A percentile compares a stretch with the other conserved stretches of the same genome.
These are phyloP conservation scores for Mobula birostris DNA, from an alignment of 2,113 vertebrate species.

Conservation along the genomic window DNA sequence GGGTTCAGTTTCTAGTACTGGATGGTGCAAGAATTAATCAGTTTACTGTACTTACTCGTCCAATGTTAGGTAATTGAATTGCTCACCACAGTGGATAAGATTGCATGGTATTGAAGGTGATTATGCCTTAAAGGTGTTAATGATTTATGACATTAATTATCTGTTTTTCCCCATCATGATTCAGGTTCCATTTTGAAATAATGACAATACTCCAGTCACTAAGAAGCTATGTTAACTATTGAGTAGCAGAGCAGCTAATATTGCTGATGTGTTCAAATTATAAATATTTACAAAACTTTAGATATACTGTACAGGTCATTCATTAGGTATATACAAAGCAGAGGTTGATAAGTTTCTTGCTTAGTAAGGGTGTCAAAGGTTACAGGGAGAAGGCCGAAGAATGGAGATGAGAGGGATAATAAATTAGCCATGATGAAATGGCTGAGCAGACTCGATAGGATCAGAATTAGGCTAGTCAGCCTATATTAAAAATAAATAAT, in stretches of 20 bases:
- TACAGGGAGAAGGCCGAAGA: too few relatives aligned
- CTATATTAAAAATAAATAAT: neutral
- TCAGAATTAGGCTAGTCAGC: too few relatives aligned
- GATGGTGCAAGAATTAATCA: neutral
- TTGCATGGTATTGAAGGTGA: neutral
- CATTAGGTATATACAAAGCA: too few relatives aligned
- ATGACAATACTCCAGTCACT: neutral
- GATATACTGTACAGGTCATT: neutral
- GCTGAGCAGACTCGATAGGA: too few relatives aligned
- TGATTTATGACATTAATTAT: conserved; percentile 9
- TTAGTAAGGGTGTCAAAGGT: too few relatives aligned
- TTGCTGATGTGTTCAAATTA: neutral
- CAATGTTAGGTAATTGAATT: neutral
- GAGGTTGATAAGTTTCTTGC: too few relatives aligned
- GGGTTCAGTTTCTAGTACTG: neutral
- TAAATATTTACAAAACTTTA: neutral
- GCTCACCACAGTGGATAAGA: neutral
- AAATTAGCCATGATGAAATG: too few relatives aligned
- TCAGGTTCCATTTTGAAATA: neutral
- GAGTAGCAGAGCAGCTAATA: neutral
- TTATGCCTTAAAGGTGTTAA: neutral
- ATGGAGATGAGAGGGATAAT: too few relatives aligned
- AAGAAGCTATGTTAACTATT: neutral
- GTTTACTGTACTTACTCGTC: neutral
- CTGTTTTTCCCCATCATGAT: neutral